Evolutionary conservation across 2,113 vertebrate genomes (phyloP), one percentile per base, ranked within the genome.

Genomic region (Daubentonia madagascariensis): DNA sequence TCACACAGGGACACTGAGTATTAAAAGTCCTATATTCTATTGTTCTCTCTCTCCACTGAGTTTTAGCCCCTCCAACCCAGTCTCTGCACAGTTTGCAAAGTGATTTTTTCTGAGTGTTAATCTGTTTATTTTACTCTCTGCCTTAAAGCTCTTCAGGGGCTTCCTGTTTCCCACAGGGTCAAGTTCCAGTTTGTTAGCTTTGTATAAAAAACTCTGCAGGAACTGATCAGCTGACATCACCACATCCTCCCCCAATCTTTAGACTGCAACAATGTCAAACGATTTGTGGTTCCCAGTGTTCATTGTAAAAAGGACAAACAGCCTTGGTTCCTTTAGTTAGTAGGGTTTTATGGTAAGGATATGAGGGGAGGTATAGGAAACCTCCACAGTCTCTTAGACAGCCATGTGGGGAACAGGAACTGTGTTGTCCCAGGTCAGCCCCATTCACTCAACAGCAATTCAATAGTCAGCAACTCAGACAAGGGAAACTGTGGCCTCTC

Each of bases 381-480:
- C 6, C 12, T 65, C 35, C 28, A 18, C 13, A 52, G 14, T 45
- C 45, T 16, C 22, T 59, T 35, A 25, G 25, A 25, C 50, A 67
- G 25, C 40, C 23, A 14, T 5, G 5, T 0, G 0, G 10, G 14
- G 8, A 57, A 11, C 7, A 75, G 30, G 12, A 48, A 11, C 40
- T 84, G 3, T 84, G 3, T 79, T 52, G 52, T 65, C 23, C 10
- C 32, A 73, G 54, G 25, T 79, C 17, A 89, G 16, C 7, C n/a
- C 17, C 68, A 37, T 37, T 89, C 9, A 65, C 13, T 75, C 72
- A 68, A 59, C 5, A 40, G 40, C 23, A 18, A 2, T 35, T 11
- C 35, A n/a, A 16, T 30, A 35, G 23, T 78, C 25, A 37, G 40
- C 32, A 70, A 50, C 35, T 75, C 1, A 25, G 84, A 59, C 40